Evolutionary conservation across 2,113 vertebrate genomes (phyloP).

Genomic region (Pelecanus crispus): DNA sequence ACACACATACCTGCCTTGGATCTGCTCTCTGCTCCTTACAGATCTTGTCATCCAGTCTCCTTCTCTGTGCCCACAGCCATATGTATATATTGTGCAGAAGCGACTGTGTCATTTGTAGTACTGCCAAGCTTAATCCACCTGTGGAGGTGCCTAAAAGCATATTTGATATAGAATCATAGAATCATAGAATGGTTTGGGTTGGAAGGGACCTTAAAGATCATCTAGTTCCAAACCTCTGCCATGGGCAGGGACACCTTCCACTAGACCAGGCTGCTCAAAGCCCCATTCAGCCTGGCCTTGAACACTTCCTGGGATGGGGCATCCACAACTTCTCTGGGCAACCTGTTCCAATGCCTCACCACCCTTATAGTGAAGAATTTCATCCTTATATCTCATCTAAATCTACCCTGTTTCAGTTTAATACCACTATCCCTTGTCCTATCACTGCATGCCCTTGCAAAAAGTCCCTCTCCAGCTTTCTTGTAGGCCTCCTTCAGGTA

Average conservation of each 20-base stretch:
- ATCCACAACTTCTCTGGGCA: background rate
- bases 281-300: background rate
- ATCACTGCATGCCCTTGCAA: background rate
- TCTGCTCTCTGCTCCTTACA: background rate
- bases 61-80: background rate
- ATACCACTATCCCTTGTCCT: background rate
- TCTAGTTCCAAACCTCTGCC: background rate
- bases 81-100: background rate
- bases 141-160: background rate
- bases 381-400: background rate
- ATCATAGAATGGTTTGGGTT: background rate
- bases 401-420: background rate
- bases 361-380: background rate
- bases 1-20: background rate
- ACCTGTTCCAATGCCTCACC: background rate
- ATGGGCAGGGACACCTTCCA: background rate
- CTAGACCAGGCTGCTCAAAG: background rate
- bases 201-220: background rate
- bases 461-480: background rate
- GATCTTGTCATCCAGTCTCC: background rate
- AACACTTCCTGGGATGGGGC: background rate
- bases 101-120: background rate
- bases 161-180: background rate
- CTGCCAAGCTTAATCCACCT: background rate
- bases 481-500: background rate